Conservation (phyloP, 2,888 invertebrate genomes). For the Caenorhabditis sp. region DNA sequence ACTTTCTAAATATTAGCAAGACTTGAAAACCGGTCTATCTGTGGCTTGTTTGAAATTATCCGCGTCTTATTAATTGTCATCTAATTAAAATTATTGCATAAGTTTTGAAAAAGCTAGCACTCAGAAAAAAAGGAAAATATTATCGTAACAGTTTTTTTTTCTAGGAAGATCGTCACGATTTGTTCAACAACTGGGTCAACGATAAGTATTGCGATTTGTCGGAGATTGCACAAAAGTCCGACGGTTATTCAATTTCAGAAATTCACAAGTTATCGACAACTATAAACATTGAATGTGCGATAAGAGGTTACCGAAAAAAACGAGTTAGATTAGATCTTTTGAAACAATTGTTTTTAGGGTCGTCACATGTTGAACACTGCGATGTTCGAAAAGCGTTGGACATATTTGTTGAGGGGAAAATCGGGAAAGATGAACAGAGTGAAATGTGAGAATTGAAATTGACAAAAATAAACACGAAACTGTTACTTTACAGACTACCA, state of each 20-base stretch:
- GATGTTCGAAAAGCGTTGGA: constrained; percentile 40
- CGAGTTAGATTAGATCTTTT: not conserved
- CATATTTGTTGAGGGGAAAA: constrained; percentile 26
- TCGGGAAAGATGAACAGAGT: constrained; percentile 27
- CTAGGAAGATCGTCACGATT: constrained; percentile 28
- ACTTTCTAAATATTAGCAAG: too few species aligned
- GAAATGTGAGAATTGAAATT: constrained; percentile 18
- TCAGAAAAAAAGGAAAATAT: too few species aligned
- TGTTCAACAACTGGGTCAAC: constrained; percentile 9
- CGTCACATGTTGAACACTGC: constrained; percentile 2
- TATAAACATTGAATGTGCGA: constrained; percentile 35
- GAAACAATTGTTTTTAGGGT: constrained; percentile 19
- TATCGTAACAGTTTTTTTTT: constrained; percentile 8
- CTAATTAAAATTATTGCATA: too few species aligned
- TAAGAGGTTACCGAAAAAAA: constrained; percentile 17
- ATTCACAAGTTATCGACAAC: constrained; percentile 33
- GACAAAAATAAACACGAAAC: not conserved
- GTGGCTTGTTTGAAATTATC: too few species aligned
- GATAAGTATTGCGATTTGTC: constrained; percentile 7
- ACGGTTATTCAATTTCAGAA: constrained; percentile 33
- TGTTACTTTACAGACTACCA: constrained; percentile 19
- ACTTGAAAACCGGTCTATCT: too few species aligned
- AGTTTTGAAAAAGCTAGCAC: too few species aligned
- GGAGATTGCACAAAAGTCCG: constrained; percentile 29
- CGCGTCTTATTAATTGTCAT: too few species aligned